A percentile compares a stretch with the other conserved stretches of the same genome.
phyloP scores from a whole-genome alignment of 2,113 vertebrate genomes.

The Cnemophilus loriae region DNA sequence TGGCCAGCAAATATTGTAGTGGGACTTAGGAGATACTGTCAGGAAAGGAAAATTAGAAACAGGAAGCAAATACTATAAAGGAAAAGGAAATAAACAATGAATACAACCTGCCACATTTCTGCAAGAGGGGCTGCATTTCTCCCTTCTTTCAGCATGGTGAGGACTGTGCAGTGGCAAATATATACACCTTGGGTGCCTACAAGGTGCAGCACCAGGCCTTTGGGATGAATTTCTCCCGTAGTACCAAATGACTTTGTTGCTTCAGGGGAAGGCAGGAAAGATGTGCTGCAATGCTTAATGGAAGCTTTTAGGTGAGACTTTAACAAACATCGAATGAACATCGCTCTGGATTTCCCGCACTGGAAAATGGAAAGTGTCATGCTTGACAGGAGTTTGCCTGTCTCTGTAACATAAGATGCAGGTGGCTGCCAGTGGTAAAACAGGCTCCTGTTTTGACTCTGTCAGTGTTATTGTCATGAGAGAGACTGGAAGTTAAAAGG shows the following conservation, averaged over 20 bases:
- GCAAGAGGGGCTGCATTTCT: not conserved
- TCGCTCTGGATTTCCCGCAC: not conserved
- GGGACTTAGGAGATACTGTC: not conserved
- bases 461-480: not conserved
- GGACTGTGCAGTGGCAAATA: not conserved
- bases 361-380: not conserved
- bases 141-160: not conserved
- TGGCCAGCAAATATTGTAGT: not conserved
- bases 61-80: not conserved
- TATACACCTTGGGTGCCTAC: not conserved
- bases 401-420: not conserved
- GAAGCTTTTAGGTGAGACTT: not conserved
- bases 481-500: not conserved
- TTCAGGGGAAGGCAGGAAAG: not conserved
- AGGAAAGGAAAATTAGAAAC: not conserved
- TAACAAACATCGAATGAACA: not conserved
- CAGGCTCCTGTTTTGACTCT: not conserved
- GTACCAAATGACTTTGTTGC: not conserved
- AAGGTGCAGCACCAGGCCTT: not conserved
- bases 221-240: not conserved
- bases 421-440: not conserved
- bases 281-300: not conserved
- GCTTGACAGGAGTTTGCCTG: not conserved
- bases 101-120: not conserved
- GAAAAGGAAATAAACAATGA: not conserved